Evolutionary conservation across 2,797 vertebrate species (phyloP).

Genomic region (Halcyon leucocephala): DNA sequence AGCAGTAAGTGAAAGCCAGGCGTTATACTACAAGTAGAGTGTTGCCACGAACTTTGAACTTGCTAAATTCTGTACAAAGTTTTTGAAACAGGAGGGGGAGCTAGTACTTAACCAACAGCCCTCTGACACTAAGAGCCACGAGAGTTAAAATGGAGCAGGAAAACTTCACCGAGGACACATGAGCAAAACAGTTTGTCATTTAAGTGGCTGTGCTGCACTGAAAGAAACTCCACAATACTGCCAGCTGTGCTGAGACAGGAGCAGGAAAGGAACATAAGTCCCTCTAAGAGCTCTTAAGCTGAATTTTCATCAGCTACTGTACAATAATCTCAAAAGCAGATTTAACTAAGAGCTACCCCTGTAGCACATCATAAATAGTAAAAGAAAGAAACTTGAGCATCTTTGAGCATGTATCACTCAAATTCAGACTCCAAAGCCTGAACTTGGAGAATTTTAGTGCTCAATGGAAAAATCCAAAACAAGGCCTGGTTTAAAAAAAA

Average conservation of each 20-base stretch:
- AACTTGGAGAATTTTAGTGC: background rate
- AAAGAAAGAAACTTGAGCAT: background rate
- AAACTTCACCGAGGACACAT: background rate
- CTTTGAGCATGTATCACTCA: background rate
- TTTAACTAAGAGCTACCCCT: background rate
- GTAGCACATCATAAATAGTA: background rate
- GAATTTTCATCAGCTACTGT: background rate
- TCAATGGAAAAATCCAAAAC: conserved; percentile 42
- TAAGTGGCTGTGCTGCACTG: background rate
- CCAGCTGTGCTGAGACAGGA: background rate
- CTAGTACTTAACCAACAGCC: background rate
- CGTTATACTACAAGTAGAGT: background rate
- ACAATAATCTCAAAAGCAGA: background rate
- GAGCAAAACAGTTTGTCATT: background rate
- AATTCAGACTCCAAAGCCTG: background rate
- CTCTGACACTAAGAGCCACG: background rate
- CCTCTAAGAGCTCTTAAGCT: background rate
- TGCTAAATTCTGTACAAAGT: background rate
- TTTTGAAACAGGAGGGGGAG: conserved; percentile 18
- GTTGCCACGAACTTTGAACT: background rate
- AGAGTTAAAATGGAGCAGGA: background rate
- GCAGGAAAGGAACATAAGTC: background rate
- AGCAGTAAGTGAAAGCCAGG: background rate
- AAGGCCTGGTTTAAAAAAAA: conserved; percentile 68
- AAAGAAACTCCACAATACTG: background rate